Evolutionary conservation across 2,888 invertebrate genomes (phyloP).

Genomic region (Eilema depressum): DNA sequence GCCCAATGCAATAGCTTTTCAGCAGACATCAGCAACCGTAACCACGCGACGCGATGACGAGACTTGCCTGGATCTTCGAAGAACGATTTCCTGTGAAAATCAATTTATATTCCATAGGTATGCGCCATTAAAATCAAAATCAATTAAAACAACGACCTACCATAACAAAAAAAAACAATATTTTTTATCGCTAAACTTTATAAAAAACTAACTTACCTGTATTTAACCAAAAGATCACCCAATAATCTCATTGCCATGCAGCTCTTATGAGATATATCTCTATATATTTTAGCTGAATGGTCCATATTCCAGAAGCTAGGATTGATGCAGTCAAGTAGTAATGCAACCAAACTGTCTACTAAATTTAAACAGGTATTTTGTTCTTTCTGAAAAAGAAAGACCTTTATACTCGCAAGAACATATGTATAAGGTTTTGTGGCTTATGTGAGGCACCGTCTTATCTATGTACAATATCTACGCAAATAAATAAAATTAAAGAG

Average conservation of each 20-base stretch:
- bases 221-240: conserved; percentile 86
- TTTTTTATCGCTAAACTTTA: background rate
- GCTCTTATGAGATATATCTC: conserved; percentile 83
- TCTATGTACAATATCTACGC: background rate
- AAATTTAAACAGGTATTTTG: conserved; percentile 78
- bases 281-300: conserved; percentile 74
- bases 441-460: background rate
- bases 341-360: conserved; percentile 79
- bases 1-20: conserved; percentile 70
- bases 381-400: conserved; percentile 76
- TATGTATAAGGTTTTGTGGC: background rate
- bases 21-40: conserved; percentile 65
- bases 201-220: conserved; percentile 67
- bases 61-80: conserved; percentile 57
- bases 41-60: conserved; percentile 71
- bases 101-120: too few species aligned
- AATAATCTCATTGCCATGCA: conserved; percentile 86
- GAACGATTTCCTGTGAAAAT: conserved; percentile 67
- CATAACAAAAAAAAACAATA: too few species aligned
- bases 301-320: conserved; percentile 85
- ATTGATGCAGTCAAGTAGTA: conserved; percentile 85
- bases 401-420: too few species aligned
- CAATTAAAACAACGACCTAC: too few species aligned
- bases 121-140: too few species aligned
- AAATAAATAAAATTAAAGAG: too few species aligned